Evolutionary conservation across 2,888 invertebrate species (phyloP), one percentile per base, ranked within the genome.

Genomic region (Agrilus cyanescens): DNA sequence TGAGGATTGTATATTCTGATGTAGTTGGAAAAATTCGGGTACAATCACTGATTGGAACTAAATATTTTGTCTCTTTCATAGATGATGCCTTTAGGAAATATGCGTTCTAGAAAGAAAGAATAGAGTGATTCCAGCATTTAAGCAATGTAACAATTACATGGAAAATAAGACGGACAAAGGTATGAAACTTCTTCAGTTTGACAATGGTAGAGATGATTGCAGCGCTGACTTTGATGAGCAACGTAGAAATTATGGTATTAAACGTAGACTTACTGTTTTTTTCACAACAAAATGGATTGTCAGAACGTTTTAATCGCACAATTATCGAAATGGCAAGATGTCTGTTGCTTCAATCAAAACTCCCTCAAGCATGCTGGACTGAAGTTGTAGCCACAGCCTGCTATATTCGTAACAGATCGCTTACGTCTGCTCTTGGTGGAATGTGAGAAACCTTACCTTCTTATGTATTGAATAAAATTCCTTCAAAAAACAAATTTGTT

Each of bases 361-460:
- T 20, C 7, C 49, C 53, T 15, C 14, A 45, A 15, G 37, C 12
- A 10, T 54, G 60, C 34, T 65, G 61, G 60, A 57, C 56, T 4
- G 61, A 63, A 44, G 62, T 62, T 3, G 48, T 60, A 8, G 49
- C 48, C 30, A 56, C 54, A 10, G 56, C 59, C 8, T 55, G 56
- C 25, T 60, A 60, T 38, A 38, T 61, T 6, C 43, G 50, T 32
- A 65, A 63, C 40, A 42, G 62, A 35, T 48, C 52, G 30, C 52
- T 54, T n/a, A 53, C 55, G n/a, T 54, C 35, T 32, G 44, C 41
- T 4, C 35, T 53, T 5, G 32, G 44, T 10, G 52, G 49, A 7
- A 50, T 44, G 44, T 46, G 46, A 41, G 25, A 41, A 36, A 33
- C 56, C 58, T 5, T 38, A 52, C 42, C 46, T 15, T 54, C 49